Conservation (phyloP, 2,113 vertebrate genomes). For the Hiodon tergisus region DNA sequence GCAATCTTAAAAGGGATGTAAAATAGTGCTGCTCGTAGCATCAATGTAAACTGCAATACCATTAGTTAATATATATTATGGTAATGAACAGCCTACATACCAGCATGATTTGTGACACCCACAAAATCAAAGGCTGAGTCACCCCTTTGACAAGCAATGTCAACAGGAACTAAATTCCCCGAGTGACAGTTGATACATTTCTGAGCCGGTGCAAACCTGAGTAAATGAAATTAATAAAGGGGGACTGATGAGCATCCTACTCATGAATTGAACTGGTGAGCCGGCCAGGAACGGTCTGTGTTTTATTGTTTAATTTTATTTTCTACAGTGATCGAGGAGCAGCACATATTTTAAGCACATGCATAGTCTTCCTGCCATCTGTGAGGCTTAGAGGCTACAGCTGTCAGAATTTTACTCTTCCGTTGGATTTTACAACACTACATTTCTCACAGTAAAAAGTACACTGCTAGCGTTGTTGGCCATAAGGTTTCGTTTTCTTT, state of each 20-base stretch:
- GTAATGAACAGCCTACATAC: too few species aligned
- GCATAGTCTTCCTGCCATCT: neutral
- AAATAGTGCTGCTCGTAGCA: too few species aligned
- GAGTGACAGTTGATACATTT: neutral
- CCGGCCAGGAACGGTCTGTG: slow-evolving; percentile 20
- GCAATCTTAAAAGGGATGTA: too few species aligned
- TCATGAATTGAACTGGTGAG: neutral
- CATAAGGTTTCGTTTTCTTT: neutral
- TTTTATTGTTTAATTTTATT: slow-evolving; percentile 29
- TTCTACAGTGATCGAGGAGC: slow-evolving; percentile 19
- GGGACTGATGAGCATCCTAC: slow-evolving; percentile 11
- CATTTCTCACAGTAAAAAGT: neutral
- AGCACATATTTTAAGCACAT: slow-evolving; percentile 45
- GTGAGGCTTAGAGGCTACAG: neutral
- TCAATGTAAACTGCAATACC: too few species aligned
- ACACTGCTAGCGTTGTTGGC: neutral
- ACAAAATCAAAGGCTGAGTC: neutral
- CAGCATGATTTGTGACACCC: too few species aligned
- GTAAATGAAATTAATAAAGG: neutral
- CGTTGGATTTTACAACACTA: neutral
- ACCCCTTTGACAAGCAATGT: neutral
- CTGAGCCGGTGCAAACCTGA: neutral
- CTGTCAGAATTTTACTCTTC: neutral
- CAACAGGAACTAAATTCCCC: neutral
- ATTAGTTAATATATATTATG: too few species aligned